Evolutionary conservation across 2,113 vertebrate species (phyloP), one percentile per base, ranked within the genome.

Genomic region (Eublepharis macularius): DNA sequence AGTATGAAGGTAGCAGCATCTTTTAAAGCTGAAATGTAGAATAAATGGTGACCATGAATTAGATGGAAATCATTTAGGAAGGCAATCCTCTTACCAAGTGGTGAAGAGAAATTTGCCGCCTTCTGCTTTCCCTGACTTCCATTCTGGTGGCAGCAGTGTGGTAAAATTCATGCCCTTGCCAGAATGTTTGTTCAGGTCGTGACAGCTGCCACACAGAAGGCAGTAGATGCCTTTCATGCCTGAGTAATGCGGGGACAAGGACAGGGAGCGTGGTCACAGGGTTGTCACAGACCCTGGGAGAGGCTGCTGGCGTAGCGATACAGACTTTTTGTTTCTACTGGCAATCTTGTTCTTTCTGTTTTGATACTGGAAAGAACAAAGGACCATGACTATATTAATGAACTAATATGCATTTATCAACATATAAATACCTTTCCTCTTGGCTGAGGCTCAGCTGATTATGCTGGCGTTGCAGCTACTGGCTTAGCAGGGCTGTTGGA

Each of bases 1-100:
- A 98, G 90, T 99, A 98, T 96, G 97, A 98, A 98, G 98, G 99
- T 99, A 97, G 96, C 95, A 72, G 93, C 76, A 9, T 39, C 3
- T 81, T 65, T 86, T 49, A 60, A 49, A 57, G 36, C n/a, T 57
- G 49, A 79, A 47, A 72, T 60, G 72, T 13, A 79, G 57, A 41
- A 14, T 47, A 13, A 85, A 60, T 43, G 21, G 21, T 74, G 41
- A 65, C 5, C 4, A 63, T 49, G 10, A 47, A n/a, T 21, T 41
- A 65, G 47, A 4, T 47, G 26, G 41, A 47, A 73, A 34, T 10
- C 24, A 51, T 12, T 5, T 74, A 78, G 76, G 19, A 60, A 39
- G 51, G 14, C 32, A 65, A 24, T 41, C n/a, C 13, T 51, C n/a
- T 63, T 66, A 8, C 36, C 60, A 63, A 63, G 60, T 7, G 60